Percentiles rank a stretch among this genome's conserved stretches.
phyloP scores from a whole-genome alignment of 2,888 invertebrate species.

The Andrena dorsata region DNA sequence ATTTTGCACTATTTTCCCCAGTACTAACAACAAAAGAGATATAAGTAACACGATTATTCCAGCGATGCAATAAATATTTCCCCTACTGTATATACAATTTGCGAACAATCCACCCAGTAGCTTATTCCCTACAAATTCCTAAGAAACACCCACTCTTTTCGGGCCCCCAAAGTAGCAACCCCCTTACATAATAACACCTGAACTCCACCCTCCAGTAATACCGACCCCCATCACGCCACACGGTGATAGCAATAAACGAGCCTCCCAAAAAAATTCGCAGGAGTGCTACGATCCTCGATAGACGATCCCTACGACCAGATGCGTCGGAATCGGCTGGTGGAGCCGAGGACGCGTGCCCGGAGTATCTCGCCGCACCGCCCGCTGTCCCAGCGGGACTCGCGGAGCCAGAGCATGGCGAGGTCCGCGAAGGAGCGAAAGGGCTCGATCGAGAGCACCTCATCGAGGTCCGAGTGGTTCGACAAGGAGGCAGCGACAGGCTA shows the following conservation, averaged over 20 bases:
- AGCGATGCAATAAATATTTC: too few relatives aligned
- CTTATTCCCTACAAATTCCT: too few relatives aligned
- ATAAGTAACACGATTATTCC: too few relatives aligned
- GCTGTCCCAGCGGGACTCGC: constrained; percentile 78
- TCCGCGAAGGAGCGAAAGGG: constrained; percentile 71
- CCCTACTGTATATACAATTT: too few relatives aligned
- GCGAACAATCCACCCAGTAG: too few relatives aligned
- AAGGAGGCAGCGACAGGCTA: constrained; percentile 62
- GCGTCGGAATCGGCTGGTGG: constrained; percentile 91
- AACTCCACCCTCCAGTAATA: too few relatives aligned
- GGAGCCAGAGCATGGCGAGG: constrained; percentile 85
- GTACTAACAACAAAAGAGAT: too few relatives aligned
- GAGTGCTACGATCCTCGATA: constrained; percentile 79
- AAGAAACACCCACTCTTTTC: too few relatives aligned
- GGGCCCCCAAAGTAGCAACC: too few relatives aligned
- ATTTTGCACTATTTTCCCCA: too few relatives aligned
- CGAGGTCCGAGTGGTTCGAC: constrained; percentile 81
- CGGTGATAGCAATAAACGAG: not conserved
- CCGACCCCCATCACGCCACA: too few relatives aligned
- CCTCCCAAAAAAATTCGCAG: constrained; percentile 55
- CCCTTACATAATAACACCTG: too few relatives aligned
- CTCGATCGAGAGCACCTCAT: constrained; percentile 67
- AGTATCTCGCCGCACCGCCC: constrained; percentile 83
- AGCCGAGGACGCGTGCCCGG: constrained; percentile 86
- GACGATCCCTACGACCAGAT: constrained; percentile 93